Percentiles rank a stretch among this genome's conserved stretches.
phyloP scores from a whole-genome alignment of 2,888 invertebrate species.

The Harpalus rufipes region DNA sequence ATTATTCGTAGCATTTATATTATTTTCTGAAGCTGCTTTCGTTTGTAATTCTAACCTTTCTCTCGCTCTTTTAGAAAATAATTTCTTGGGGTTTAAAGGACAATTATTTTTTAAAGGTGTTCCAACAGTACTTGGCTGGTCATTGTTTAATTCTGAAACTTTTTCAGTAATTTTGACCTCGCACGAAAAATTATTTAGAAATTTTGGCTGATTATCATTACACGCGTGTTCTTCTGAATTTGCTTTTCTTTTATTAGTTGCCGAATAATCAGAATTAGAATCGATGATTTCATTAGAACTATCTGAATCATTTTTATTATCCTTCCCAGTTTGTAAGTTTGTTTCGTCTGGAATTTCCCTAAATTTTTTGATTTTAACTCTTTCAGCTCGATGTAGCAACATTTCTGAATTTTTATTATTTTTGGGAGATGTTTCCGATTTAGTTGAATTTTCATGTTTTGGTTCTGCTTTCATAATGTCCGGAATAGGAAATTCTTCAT shows the following conservation, averaged over 20 bases:
- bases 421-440: background rate
- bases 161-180: background rate
- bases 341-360: conserved; percentile 11
- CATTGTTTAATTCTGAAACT: too few relatives aligned
- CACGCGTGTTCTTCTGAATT: background rate
- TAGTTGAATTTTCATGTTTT: background rate
- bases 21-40: conserved; percentile 1
- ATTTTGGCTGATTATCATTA: conserved; percentile 5
- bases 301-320: background rate
- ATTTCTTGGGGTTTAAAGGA: background rate
- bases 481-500: conserved; percentile 9
- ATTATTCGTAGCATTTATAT: background rate
- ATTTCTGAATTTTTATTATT: background rate
- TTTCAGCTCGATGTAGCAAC: background rate
- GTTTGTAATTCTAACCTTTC: conserved; percentile 12
- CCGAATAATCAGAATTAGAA: too few relatives aligned
- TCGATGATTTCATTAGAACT: background rate
- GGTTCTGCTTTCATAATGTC: conserved; percentile 11
- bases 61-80: conserved; percentile 31
- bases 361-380: conserved; percentile 29
- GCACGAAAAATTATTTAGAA: background rate
- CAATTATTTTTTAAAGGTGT: background rate
- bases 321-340: background rate
- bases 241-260: background rate
- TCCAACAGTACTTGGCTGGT: background rate